Percentiles rank a stretch among this genome's conserved stretches.
These are phyloP conservation scores for Anguilla marmorata DNA, from an alignment of 2,797 vertebrate species.

Conservation along the genomic window DNA sequence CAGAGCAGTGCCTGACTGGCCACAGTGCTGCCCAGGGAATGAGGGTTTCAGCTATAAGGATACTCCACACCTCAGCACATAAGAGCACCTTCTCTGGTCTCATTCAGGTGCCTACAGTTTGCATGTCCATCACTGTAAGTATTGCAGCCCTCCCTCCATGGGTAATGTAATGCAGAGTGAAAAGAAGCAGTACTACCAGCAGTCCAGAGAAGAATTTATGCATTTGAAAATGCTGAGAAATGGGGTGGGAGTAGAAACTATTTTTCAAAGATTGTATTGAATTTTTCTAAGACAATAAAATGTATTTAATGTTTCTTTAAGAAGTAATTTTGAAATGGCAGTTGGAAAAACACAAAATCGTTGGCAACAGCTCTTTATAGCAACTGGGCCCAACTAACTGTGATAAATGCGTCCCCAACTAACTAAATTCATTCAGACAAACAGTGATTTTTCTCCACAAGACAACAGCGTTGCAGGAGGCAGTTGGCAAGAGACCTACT, in stretches of 20 bases:
- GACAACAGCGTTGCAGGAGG: not conserved
- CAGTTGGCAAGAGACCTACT: not conserved
- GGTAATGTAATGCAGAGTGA: not conserved
- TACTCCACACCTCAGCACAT: not conserved
- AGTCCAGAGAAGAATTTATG: not conserved
- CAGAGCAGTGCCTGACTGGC: not conserved
- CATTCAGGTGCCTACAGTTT: not conserved
- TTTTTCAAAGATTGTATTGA: not conserved
- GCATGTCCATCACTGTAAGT: not conserved
- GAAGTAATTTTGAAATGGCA: not conserved
- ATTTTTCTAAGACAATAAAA: not conserved
- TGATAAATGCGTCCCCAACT: too few species aligned
- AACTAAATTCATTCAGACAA: not conserved
- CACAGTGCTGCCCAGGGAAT: not conserved
- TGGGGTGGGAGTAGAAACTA: not conserved
- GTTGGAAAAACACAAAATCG: not conserved
- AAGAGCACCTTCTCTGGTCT: not conserved
- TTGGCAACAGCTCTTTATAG: not conserved
- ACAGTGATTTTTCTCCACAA: not conserved
- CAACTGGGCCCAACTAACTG: too few species aligned
- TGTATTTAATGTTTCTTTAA: not conserved
- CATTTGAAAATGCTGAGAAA: not conserved
- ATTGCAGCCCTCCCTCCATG: not conserved
- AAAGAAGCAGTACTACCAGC: not conserved
- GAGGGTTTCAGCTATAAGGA: not conserved